A percentile compares a stretch with the other conserved stretches of the same genome.
Conservation (phyloP, 2,888 invertebrate genomes). For the Sinodicranocentrus sp. region DNA sequence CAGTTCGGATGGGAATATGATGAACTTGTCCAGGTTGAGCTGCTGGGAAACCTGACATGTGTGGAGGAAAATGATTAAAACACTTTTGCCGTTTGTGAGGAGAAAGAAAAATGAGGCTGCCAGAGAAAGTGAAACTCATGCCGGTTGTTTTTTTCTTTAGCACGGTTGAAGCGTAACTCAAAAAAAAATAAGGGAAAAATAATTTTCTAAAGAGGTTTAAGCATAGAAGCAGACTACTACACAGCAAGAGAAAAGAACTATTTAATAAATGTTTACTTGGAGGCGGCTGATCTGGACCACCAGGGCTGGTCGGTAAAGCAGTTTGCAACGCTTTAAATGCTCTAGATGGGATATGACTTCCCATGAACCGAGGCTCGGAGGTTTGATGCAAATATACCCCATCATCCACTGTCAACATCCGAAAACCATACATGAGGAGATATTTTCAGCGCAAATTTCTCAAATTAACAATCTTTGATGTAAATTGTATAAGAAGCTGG, state of each 20-base stretch:
- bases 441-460: background rate
- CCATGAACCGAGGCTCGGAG: constrained; percentile 83
- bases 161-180: no score
- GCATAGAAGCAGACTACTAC: background rate
- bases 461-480: no score
- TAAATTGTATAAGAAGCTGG: no score
- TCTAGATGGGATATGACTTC: constrained; percentile 84
- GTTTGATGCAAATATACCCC: constrained; percentile 81
- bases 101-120: background rate
- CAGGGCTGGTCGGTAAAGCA: constrained; percentile 69
- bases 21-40: constrained; percentile 59
- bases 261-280: constrained; percentile 51
- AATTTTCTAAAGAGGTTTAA: background rate
- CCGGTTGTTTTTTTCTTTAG: no score
- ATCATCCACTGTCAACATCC: constrained; percentile 79
- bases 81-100: background rate
- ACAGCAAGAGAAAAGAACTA: background rate
- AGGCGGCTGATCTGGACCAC: constrained; percentile 59
- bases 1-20: constrained; percentile 74
- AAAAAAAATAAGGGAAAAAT: background rate
- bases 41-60: constrained; percentile 48
- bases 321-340: constrained; percentile 83
- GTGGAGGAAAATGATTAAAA: constrained; percentile 8
- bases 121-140: background rate
- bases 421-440: constrained; percentile 15